Conservation (phyloP, 1,140 invertebrate species). For the Phocides pigmalion region DNA sequence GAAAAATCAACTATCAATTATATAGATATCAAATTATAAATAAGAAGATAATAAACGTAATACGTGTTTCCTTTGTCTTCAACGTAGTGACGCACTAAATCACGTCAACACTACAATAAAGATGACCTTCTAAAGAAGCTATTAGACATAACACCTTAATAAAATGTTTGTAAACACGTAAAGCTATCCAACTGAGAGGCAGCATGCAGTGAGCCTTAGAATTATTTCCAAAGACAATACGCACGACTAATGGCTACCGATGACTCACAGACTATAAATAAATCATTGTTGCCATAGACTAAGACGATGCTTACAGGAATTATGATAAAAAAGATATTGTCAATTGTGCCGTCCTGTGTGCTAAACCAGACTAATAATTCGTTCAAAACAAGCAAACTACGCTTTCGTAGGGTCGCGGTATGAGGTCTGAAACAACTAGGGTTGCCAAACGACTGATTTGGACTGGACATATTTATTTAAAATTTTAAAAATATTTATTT, state of each 20-base stretch:
- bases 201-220: conserved; percentile 47
- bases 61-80: conserved; percentile 19
- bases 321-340: conserved; percentile 44
- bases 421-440: conserved; percentile 58
- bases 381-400: conserved; percentile 69
- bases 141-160: conserved; percentile 78
- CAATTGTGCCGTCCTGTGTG: conserved; percentile 70
- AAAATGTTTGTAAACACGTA: conserved; percentile 82
- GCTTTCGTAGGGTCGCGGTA: conserved; percentile 68
- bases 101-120: conserved; percentile 58
- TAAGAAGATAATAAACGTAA: conserved; percentile 7
- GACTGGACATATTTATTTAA: too few species aligned
- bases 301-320: conserved; percentile 68
- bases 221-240: conserved; percentile 65
- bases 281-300: conserved; percentile 66
- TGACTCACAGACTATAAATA: conserved; percentile 77
- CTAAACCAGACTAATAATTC: conserved; percentile 82
- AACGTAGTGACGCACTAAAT: conserved; percentile 53
- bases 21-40: too few species aligned
- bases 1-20: too few species aligned
- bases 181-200: conserved; percentile 71
- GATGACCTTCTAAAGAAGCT: conserved; percentile 70
- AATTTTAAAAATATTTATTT: too few species aligned
- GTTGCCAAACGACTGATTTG: too few species aligned
- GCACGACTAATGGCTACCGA: conserved; percentile 68